phyloP scores from a whole-genome alignment of 2,113 vertebrate genomes.

The Lophotis ruficrista region DNA sequence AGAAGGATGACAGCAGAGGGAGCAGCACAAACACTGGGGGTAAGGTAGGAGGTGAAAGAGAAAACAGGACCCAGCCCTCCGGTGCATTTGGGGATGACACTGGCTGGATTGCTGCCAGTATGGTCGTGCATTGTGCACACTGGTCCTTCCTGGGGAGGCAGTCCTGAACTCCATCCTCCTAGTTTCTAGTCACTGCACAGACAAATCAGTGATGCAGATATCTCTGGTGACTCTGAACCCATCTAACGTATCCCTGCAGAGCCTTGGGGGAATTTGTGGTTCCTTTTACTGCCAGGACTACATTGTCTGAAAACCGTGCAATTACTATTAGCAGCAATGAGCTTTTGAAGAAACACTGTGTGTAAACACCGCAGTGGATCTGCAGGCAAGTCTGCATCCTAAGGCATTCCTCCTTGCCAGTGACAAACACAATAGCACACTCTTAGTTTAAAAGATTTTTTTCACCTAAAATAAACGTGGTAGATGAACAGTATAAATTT shows the following conservation, averaged over 20 bases:
- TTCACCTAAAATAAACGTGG: not conserved
- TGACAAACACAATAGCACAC: not conserved
- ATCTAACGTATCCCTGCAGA: not conserved
- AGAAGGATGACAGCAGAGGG: not conserved
- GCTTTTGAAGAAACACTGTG: not conserved
- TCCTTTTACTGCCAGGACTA: not conserved
- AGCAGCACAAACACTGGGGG: not conserved
- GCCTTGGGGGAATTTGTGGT: not conserved
- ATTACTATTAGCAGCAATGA: not conserved
- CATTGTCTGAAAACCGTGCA: not conserved
- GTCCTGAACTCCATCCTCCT: not conserved
- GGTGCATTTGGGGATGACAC: not conserved
- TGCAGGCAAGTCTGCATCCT: not conserved
- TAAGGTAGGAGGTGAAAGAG: not conserved
- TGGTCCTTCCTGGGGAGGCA: not conserved
- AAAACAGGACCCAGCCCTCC: not conserved
- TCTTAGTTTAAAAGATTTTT: not conserved
- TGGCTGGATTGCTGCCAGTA: not conserved
- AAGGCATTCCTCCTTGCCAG: not conserved
- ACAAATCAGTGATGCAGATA: not conserved
- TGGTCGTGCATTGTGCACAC: not conserved
- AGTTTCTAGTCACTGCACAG: not conserved
- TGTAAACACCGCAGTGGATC: not conserved
- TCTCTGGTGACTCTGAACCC: not conserved
- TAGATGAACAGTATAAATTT: not conserved